Evolutionary conservation across 2,113 vertebrate species (phyloP).

Genomic region (Mungos mungo): DNA sequence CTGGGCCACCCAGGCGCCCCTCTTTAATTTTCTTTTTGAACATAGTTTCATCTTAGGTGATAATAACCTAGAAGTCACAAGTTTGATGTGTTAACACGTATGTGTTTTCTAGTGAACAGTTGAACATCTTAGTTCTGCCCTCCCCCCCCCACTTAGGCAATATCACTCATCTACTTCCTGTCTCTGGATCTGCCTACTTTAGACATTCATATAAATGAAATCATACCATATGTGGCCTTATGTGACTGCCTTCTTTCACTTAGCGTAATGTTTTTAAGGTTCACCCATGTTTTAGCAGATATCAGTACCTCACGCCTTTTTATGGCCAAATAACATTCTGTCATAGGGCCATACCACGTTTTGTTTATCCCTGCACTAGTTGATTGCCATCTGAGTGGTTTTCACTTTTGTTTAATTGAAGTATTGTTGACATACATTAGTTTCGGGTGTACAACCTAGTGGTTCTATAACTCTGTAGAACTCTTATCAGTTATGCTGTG

Average conservation of each 20-base stretch:
- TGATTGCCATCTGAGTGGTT: neutral
- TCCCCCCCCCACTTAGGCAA: neutral
- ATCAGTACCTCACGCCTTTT: neutral
- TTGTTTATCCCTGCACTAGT: neutral
- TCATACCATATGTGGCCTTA: neutral
- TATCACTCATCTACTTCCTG: neutral
- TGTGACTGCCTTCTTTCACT: neutral
- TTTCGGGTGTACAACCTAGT: neutral
- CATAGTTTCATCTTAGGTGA: neutral
- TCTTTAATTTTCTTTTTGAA: neutral
- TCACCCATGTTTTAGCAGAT: neutral
- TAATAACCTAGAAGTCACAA: neutral
- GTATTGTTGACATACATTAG: neutral
- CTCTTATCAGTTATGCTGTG: neutral
- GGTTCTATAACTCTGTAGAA: neutral
- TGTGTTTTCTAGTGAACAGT: neutral
- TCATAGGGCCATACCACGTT: neutral
- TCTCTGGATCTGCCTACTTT: neutral
- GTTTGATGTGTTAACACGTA: neutral
- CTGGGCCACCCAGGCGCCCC: too few relatives aligned
- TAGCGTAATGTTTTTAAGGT: neutral
- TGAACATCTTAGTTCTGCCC: neutral
- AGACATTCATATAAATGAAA: neutral
- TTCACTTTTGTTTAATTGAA: neutral
- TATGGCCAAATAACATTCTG: neutral